phyloP scores from a whole-genome alignment of 2,888 invertebrate genomes.

The Dasysyrphus tricinctus region DNA sequence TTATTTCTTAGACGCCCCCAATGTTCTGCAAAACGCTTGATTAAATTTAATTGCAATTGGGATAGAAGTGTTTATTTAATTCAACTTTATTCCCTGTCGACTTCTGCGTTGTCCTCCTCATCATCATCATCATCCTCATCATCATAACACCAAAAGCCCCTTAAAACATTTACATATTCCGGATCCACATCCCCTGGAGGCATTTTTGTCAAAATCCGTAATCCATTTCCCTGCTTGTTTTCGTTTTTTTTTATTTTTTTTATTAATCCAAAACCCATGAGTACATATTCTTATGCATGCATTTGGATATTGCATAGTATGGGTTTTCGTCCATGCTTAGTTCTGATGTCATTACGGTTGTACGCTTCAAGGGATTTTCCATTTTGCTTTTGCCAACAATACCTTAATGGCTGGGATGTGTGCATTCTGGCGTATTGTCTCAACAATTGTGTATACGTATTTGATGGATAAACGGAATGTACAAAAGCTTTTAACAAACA shows the following conservation, averaged over 20 bases:
- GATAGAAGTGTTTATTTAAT: slow-evolving; percentile 72
- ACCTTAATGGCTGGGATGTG: slow-evolving; percentile 62
- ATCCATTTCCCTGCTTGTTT: slow-evolving; percentile 24
- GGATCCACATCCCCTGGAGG: slow-evolving; percentile 40
- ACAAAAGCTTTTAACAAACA: slow-evolving; percentile 67
- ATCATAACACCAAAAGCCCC: slow-evolving; percentile 31
- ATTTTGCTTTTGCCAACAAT: slow-evolving; percentile 69
- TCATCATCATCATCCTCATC: not conserved
- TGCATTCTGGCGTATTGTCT: slow-evolving; percentile 73
- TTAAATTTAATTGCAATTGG: slow-evolving; percentile 74
- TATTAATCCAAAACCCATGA: slow-evolving; percentile 52
- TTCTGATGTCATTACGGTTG: slow-evolving; percentile 74
- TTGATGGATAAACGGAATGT: slow-evolving; percentile 47
- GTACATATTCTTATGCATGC: slow-evolving; percentile 58
- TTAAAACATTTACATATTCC: slow-evolving; percentile 29
- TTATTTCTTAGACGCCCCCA: slow-evolving; percentile 44
- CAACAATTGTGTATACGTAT: slow-evolving; percentile 56
- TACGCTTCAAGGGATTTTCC: slow-evolving; percentile 71
- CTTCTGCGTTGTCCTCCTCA: not conserved
- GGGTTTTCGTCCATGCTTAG: slow-evolving; percentile 57
- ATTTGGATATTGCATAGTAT: slow-evolving; percentile 46
- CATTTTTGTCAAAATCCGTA: slow-evolving; percentile 56
- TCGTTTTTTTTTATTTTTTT: slow-evolving; percentile 10
- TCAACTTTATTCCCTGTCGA: slow-evolving; percentile 48
- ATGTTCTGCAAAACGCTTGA: slow-evolving; percentile 70